Percentiles rank a stretch among this genome's conserved stretches.
These are phyloP conservation scores for Gasteruption jaculator DNA, from an alignment of 2,888 invertebrate genomes.

Conservation along the genomic window DNA sequence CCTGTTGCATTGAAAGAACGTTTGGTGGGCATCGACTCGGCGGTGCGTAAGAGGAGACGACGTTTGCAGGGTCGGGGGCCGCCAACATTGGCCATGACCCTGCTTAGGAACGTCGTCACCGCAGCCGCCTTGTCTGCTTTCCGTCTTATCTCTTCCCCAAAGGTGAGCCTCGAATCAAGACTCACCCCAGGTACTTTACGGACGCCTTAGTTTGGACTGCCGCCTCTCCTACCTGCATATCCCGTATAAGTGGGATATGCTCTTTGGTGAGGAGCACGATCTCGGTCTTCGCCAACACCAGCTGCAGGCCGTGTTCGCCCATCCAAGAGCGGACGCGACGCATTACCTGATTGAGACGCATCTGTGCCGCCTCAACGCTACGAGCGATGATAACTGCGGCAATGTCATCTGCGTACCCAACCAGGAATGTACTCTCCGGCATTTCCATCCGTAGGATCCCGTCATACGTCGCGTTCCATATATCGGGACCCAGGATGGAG, in stretches of 20 bases:
- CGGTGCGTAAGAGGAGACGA: slow-evolving; percentile 16
- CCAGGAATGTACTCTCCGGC: too few species aligned
- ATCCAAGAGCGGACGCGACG: too few species aligned
- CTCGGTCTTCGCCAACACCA: not conserved
- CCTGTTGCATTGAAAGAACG: too few species aligned
- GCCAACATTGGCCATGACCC: slow-evolving; percentile 12
- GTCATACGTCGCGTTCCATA: slow-evolving; percentile 24
- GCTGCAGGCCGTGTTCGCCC: not conserved
- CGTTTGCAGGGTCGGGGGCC: slow-evolving; percentile 19
- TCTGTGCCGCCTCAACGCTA: too few species aligned
- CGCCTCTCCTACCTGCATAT: not conserved
- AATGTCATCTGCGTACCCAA: too few species aligned
- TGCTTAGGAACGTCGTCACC: slow-evolving; percentile 15
- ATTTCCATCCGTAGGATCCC: too few species aligned
- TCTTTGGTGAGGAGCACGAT: not conserved
- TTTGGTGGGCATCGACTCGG: slow-evolving; percentile 22
- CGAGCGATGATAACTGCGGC: too few species aligned
- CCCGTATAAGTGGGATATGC: not conserved
- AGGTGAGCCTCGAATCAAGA: slow-evolving; percentile 19
- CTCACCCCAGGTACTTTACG: slow-evolving; percentile 14
- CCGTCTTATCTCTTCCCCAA: slow-evolving; percentile 19
- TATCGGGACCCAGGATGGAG: slow-evolving; percentile 19
- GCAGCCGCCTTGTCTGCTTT: slow-evolving; percentile 19
- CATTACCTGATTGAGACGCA: too few species aligned
- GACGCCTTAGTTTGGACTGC: not conserved